Base-by-base conservation (phyloP, 2,888 invertebrate species). In the Dascillus cervinus region DNA sequence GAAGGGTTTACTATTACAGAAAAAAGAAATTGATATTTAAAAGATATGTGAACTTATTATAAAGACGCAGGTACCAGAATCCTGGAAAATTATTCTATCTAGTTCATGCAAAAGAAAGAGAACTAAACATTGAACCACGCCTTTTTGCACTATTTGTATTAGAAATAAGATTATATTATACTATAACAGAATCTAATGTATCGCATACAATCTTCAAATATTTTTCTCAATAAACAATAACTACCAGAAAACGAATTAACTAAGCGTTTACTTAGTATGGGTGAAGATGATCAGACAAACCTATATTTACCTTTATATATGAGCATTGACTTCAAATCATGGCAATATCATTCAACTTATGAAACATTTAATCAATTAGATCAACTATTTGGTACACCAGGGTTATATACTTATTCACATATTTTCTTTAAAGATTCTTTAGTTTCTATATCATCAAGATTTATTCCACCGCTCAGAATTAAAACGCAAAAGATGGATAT, bases 221-320 rank as follows among this genome's bases (percentile, higher is more conserved):
- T 22, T 22, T 22, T n/a, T 11, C 22, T 5, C 22, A 22, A 22
- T 11, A 22, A 22, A 4, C 22, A 22, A 22, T 22, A 11, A 22
- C 22, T 22, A 8, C 4, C 22, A 22, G 22, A 22, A n/a, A 22
- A 9, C 4, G 3, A 3, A 10, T n/a, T 22, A 11, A 22, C 22
- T 5, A 22, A 22, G 9, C n/a, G 22, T 10, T 22, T 22, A 22
- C 11, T 10, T 22, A 3, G 4, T 9, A 22, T 22, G 22, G 22
- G 22, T 22, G 3, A n/a, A 5, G 22, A 22, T 3, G 22, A 22
- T 3, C 11, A 10, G 9, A 5, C 22, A 22, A 11, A 22, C 9
- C 4, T 4, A 4, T 22, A 22, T 22, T 4, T 22, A 5, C 8
- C 22, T 5, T 22, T 22, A n/a, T 22, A 22, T n/a, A 22, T 8